These are phyloP conservation scores for Bombus waltoni DNA, from an alignment of 1,140 invertebrate species.

Conservation along the genomic window DNA sequence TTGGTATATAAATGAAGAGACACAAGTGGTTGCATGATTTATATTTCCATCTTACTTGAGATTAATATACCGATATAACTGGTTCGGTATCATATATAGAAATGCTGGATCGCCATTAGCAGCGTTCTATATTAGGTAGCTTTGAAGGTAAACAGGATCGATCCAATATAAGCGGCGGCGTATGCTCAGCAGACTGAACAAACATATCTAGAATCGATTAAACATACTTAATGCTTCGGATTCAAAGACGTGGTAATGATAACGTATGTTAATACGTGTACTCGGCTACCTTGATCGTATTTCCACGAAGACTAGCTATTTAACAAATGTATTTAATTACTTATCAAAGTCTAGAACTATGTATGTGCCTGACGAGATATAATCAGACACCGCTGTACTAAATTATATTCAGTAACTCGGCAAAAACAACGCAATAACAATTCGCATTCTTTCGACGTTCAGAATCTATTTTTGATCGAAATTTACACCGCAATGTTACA, in stretches of 20 bases:
- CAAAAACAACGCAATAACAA: background rate
- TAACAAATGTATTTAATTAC: background rate
- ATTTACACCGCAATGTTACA: background rate
- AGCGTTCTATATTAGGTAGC: constrained; percentile 28
- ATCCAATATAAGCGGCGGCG: background rate
- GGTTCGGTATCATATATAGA: background rate
- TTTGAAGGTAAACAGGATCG: constrained; percentile 25
- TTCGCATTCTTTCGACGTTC: background rate
- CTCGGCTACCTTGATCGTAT: background rate
- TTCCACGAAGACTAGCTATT: background rate
- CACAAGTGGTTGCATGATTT: background rate
- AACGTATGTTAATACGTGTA: background rate
- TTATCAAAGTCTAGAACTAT: background rate
- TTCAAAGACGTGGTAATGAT: background rate
- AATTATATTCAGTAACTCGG: background rate
- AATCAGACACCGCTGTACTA: no score
- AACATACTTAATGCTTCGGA: background rate
- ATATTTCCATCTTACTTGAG: background rate
- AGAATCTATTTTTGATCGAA: background rate
- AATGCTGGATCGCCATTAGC: background rate
- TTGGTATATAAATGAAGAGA: no score
- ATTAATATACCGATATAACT: background rate
- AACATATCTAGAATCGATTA: constrained; percentile 37
- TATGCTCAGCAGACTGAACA: background rate
- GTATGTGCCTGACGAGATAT: no score